These are phyloP conservation scores for Saccostrea echinata DNA, from an alignment of 1,140 invertebrate genomes.

Conservation along the genomic window DNA sequence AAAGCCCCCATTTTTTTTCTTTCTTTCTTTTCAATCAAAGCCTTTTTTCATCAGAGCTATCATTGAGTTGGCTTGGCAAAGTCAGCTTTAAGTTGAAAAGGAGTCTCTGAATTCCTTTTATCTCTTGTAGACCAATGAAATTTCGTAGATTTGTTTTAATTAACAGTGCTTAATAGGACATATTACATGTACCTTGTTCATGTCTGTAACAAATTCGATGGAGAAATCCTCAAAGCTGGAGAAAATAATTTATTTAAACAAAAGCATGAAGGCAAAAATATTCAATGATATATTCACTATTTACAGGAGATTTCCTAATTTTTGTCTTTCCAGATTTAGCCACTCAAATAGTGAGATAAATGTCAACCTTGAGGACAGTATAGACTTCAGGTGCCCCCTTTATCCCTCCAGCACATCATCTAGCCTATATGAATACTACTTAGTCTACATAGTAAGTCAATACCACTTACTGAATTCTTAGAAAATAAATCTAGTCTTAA, in stretches of 20 bases:
- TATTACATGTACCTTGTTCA: background rate
- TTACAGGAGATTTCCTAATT: background rate
- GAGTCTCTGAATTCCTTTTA: background rate
- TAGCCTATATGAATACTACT: conserved; percentile 1
- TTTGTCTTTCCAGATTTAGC: conserved; percentile 18
- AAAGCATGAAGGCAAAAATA: conserved; percentile 2
- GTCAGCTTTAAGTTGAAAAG: background rate
- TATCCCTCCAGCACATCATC: conserved; percentile 5
- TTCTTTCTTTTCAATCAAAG: background rate
- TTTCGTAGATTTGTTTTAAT: background rate
- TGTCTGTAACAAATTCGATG: no score
- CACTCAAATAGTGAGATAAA: conserved; percentile 23
- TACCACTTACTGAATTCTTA: no score
- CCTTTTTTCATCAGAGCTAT: background rate
- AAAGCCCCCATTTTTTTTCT: no score
- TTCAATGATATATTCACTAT: background rate
- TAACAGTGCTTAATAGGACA: background rate
- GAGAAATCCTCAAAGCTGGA: no score
- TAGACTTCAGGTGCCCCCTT: conserved; percentile 12
- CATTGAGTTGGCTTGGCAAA: background rate
- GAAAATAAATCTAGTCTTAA: no score
- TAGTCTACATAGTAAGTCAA: conserved; percentile 18
- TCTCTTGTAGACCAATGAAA: background rate
- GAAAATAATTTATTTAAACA: background rate
- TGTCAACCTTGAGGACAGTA: conserved; percentile 2